These are phyloP conservation scores for Euleptes europaea DNA, from an alignment of 2,113 vertebrate genomes.

Conservation along the genomic window DNA sequence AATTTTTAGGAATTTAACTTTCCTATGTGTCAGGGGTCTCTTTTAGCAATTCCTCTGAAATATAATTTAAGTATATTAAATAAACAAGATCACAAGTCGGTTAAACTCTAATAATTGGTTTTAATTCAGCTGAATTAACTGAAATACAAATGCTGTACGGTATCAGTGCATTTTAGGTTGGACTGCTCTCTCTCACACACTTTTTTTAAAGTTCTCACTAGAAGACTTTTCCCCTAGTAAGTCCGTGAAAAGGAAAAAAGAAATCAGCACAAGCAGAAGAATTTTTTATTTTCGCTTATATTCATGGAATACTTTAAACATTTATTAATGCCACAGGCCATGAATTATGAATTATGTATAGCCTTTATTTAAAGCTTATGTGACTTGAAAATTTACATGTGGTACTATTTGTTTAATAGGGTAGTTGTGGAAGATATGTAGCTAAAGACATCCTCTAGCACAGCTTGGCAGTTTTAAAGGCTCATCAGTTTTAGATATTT, in stretches of 20 bases:
- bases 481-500: slow-evolving; percentile 21
- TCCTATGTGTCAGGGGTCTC: not conserved
- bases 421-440: not conserved
- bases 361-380: not conserved
- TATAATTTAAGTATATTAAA: not conserved
- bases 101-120: not conserved
- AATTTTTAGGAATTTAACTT: not conserved
- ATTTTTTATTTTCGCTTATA: not conserved
- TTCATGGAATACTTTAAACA: not conserved
- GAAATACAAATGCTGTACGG: not conserved
- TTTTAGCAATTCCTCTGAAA: not conserved
- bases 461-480: slow-evolving; percentile 1
- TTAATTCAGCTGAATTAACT: not conserved
- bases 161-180: not conserved
- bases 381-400: not conserved
- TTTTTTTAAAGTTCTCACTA: not conserved
- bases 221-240: not conserved
- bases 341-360: not conserved
- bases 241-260: not conserved
- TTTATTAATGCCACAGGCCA: not conserved
- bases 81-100: not conserved
- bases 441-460: not conserved
- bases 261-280: not conserved
- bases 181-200: not conserved
- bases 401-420: not conserved